Conservation (phyloP, 1,140 invertebrate species). For the Pygmarrhopalites habei region DNA sequence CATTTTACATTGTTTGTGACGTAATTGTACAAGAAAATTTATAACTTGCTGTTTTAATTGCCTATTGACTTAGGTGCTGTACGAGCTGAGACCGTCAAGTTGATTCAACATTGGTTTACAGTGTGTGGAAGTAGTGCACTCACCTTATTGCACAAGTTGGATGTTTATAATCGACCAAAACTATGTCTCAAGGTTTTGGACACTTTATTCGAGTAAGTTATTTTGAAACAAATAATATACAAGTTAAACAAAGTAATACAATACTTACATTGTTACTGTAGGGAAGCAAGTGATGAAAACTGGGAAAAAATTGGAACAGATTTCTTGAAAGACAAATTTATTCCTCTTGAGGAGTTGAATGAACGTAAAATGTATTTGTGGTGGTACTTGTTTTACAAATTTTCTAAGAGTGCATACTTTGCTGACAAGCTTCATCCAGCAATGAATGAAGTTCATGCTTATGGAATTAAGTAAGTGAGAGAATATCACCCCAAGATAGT, state of each 20-base stretch:
- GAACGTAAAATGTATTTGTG: background rate
- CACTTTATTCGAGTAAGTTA: slow-evolving; percentile 4
- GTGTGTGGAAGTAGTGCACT: background rate
- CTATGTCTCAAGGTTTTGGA: background rate
- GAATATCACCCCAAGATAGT: background rate
- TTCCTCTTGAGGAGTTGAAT: background rate
- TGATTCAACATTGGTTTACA: slow-evolving; percentile 8
- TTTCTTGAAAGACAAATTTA: slow-evolving; percentile 2
- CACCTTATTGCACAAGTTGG: background rate
- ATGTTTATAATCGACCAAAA: slow-evolving; percentile 4
- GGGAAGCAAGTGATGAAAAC: background rate
- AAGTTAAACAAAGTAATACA: background rate
- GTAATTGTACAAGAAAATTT: background rate
- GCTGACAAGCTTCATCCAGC: background rate
- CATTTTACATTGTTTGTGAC: background rate
- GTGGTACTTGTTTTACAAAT: slow-evolving; percentile 5
- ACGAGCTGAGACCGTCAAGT: background rate
- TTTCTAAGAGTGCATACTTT: background rate
- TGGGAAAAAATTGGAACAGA: background rate
- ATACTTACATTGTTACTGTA: background rate
- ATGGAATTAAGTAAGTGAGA: background rate
- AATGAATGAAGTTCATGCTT: background rate
- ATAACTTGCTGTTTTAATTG: background rate
- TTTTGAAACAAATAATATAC: background rate
- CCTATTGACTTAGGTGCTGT: background rate